Evolutionary conservation across 2,888 invertebrate genomes (phyloP).

Genomic region (Drosophila leonis): DNA sequence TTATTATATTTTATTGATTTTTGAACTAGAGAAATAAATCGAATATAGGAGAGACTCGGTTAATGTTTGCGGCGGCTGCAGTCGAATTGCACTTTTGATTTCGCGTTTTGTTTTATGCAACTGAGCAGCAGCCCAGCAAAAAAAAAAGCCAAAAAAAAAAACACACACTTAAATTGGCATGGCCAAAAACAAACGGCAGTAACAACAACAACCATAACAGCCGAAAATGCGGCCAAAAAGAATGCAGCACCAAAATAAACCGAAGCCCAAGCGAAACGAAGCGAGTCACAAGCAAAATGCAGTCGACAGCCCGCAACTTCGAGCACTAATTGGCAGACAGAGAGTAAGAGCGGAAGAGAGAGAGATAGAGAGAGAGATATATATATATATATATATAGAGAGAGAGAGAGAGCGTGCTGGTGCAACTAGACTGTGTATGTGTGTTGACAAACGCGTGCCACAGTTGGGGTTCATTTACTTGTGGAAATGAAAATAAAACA

Average conservation of each 20-base stretch:
- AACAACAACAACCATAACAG: constrained; percentile 27
- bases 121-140: constrained; percentile 56
- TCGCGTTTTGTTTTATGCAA: constrained; percentile 72
- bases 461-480: constrained; percentile 69
- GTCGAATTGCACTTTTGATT: constrained; percentile 47
- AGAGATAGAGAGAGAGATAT: constrained; percentile 3
- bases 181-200: constrained; percentile 44
- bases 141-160: not conserved
- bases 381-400: too few relatives aligned
- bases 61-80: constrained; percentile 26
- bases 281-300: constrained; percentile 60
- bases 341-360: constrained; percentile 15
- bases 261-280: constrained; percentile 60
- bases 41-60: constrained; percentile 6
- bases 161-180: constrained; percentile 57
- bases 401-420: constrained; percentile 4
- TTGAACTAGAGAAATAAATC: not conserved
- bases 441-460: constrained; percentile 33
- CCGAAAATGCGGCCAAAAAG: constrained; percentile 72
- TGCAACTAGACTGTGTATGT: not conserved
- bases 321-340: constrained; percentile 58
- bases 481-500: constrained; percentile 41
- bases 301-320: constrained; percentile 48
- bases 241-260: constrained; percentile 79
- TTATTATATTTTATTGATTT: constrained; percentile 37